Base-by-base conservation (phyloP, 2,797 vertebrate species). In the Sparidentex hasta region DNA sequence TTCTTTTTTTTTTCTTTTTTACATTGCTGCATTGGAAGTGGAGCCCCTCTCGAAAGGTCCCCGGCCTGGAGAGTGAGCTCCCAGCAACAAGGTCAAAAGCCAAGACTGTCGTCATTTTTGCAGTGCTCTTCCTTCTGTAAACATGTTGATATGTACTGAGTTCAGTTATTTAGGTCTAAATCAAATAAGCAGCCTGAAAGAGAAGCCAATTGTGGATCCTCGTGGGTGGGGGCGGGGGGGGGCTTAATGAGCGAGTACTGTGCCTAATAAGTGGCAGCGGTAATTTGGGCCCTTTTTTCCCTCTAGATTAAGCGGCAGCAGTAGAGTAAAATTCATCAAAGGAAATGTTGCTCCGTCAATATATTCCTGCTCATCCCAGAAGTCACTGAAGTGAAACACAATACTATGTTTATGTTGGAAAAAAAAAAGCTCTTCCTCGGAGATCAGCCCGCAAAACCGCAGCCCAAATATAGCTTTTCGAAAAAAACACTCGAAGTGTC, bases 111-210 rank as follows among this genome's bases (percentile, higher is more conserved):
- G 72, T 86, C 68, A 43, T 76, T 93, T 93, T 89, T 85, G 83
- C 81, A 90, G 87, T 88, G 89, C 91, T 91, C 83, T 88, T 90
- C 50, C 68, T 86, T 81, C 85, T 95, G 93, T 94, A 94, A 95
- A 95, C 93, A 92, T 86, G 73, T 89, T 88, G 93, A 93, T 94
- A 92, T 93, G 94, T 90, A 81, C 80, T 62, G 67, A 81, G 83
- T 83, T 72, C 78, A 80, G 83, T 86, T 75, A 62, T 68, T 79
- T 47, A 81, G 83, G 78, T 87, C 83, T 65, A 91, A 94, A 90
- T 91, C 67, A 76, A 81, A 82, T 59, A 84, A 73, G 85, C 82
- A 74, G 81, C 67, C 71, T 64, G 81, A 90, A 83, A 70, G 80
- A 74, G 47, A 78, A 84, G 83, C 86, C 85, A 87, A 87, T 87